Percentiles rank a stretch among this genome's conserved stretches.
Conservation (phyloP, 2,797 vertebrate genomes). For the Fratercula arctica region DNA sequence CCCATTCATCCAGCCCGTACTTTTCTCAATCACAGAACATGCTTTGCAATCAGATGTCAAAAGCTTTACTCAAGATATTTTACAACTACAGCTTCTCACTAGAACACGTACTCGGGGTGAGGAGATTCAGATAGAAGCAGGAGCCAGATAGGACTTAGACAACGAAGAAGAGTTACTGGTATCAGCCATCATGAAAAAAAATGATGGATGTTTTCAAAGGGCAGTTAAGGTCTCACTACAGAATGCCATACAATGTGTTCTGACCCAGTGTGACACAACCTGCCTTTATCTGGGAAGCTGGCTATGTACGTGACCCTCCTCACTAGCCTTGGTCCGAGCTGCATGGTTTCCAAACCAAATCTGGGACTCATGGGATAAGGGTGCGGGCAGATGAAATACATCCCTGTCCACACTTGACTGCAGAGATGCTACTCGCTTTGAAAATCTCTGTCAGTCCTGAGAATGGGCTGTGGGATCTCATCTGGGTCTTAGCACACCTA, state of each 20-base stretch:
- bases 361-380: not conserved
- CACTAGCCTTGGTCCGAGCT: not conserved
- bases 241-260: not conserved
- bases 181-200: not conserved
- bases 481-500: not conserved
- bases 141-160: not conserved
- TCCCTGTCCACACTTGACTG: not conserved
- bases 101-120: not conserved
- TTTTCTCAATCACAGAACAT: slow-evolving; percentile 48
- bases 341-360: not conserved
- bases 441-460: not conserved
- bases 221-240: not conserved
- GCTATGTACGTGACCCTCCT: not conserved
- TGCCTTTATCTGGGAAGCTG: not conserved
- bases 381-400: not conserved
- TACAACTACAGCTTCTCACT: not conserved
- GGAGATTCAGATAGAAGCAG: not conserved
- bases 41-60: slow-evolving; percentile 38
- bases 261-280: not conserved
- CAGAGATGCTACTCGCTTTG: not conserved
- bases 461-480: not conserved
- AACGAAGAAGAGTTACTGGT: not conserved
- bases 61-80: slow-evolving; percentile 43
- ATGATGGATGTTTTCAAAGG: not conserved
- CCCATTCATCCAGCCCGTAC: slow-evolving; percentile 21